Base-by-base conservation (phyloP, 2,888 invertebrate species). In the Halictus quadricinctus region DNA sequence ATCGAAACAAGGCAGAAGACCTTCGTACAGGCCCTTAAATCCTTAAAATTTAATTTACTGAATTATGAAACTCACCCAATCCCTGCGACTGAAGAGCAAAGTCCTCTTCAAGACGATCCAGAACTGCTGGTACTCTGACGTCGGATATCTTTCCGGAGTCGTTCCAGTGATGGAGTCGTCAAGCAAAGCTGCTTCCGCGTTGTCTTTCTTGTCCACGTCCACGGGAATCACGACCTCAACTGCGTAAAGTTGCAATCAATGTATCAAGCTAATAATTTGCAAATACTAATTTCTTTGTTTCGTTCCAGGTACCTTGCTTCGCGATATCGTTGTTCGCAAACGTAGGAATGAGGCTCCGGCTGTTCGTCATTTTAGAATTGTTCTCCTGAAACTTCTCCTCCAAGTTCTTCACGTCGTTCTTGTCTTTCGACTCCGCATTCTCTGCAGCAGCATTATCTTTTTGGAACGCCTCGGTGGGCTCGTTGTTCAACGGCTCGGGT, bases 31-130 rank as follows among this genome's bases (percentile, higher is more conserved):
- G 0, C n/a, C n/a, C n/a, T n/a, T n/a, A n/a, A n/a, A 36, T 36
- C 5, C 36, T 36, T 36, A 36, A 36, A 36, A 36, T 36, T 3
- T 36, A 36, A 36, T 36, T 36, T 36, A 36, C 36, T 10, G 4
- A 54, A 21, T 54, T 10, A n/a, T 41, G 75, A 50, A 76, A 93
- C 95, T 95, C 95, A 98, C 98, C 98, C 98, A 98, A 95, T 98
- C 98, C 93, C 98, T 95, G 93, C 97, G 96, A 92, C 98, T 98
- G 95, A 98, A 98, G 13, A 98, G 95, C 87, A 98, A 94, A 0
- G 98, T 97, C 91, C 98, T 95, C 92, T 97, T 97, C 84, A 99
- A 96, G 79, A 99, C 97, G 79, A 99, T 97, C 96, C 97, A 97
- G 94, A 98, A 98, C 95, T 98, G 98, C 88, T 96, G 96, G 58